phyloP scores from a whole-genome alignment of 2,888 invertebrate genomes.

The Drosophila affinis region DNA sequence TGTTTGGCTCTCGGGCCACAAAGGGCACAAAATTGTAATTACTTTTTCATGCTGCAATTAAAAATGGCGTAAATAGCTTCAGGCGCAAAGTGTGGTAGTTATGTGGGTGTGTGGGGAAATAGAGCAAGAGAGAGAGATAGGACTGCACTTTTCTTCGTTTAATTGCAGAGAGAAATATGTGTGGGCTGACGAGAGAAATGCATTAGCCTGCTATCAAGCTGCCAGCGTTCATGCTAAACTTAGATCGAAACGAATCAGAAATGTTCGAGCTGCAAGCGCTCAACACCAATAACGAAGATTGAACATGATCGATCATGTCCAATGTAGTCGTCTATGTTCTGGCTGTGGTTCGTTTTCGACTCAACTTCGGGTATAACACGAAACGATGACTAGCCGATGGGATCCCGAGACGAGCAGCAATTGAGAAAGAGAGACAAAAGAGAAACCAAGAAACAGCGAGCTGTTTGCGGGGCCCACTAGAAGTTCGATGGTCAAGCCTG shows the following conservation, averaged over 20 bases:
- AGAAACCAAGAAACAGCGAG: too few species aligned
- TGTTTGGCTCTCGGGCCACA: conserved; percentile 5
- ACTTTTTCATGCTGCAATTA: conserved; percentile 78
- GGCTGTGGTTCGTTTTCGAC: too few species aligned
- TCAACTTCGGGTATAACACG: too few species aligned
- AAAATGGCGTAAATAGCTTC: conserved; percentile 76
- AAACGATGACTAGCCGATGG: too few species aligned
- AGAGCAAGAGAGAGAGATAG: neutral
- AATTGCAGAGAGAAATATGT: neutral
- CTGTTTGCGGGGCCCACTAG: too few species aligned
- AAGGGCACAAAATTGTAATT: conserved; percentile 67
- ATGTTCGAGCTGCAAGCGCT: conserved; percentile 15
- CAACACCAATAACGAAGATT: too few species aligned
- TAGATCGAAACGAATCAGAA: neutral
- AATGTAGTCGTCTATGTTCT: too few species aligned
- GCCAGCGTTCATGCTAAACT: too few species aligned
- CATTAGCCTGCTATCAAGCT: neutral
- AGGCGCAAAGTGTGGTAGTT: conserved; percentile 21
- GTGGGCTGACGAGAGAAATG: conserved; percentile 25
- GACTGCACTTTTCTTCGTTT: neutral
- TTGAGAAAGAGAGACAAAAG: too few species aligned
- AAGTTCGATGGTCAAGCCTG: too few species aligned
- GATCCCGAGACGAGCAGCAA: too few species aligned
- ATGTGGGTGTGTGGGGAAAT: conserved; percentile 1
- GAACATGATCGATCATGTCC: too few species aligned